These are phyloP conservation scores for Ectropis crepuscularia DNA, from an alignment of 2,888 invertebrate species.

Conservation along the genomic window DNA sequence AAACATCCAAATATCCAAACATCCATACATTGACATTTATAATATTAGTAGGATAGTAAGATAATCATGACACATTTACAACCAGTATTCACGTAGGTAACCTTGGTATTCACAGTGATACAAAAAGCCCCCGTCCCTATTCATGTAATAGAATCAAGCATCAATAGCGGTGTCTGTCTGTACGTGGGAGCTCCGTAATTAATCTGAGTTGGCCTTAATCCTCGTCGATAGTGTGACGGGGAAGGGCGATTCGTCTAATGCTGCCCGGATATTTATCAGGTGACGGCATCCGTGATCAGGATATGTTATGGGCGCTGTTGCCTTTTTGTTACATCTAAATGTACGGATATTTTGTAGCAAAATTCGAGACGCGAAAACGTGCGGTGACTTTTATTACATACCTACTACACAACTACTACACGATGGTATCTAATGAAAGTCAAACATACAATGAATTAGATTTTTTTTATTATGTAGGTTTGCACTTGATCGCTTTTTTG, in stretches of 20 bases:
- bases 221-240: slow-evolving; percentile 48
- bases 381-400: too few relatives aligned
- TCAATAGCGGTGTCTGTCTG: slow-evolving; percentile 38
- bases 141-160: slow-evolving; percentile 30
- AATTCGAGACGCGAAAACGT: neutral
- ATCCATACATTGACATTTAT: too few relatives aligned
- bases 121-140: slow-evolving; percentile 3
- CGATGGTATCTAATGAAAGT: too few relatives aligned
- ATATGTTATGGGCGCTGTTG: slow-evolving; percentile 9
- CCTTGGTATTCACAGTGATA: too few relatives aligned
- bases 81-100: too few relatives aligned
- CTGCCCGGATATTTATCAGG: slow-evolving; percentile 43
- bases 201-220: slow-evolving; percentile 71
- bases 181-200: slow-evolving; percentile 54
- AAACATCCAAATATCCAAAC: too few relatives aligned
- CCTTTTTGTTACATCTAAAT: neutral
- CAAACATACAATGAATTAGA: too few relatives aligned
- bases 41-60: too few relatives aligned
- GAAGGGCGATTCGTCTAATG: slow-evolving; percentile 32
- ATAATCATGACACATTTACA: too few relatives aligned
- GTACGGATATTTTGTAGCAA: neutral
- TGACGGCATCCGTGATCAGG: slow-evolving; percentile 21
- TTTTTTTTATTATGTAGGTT: too few relatives aligned
- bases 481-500: too few relatives aligned
- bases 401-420: too few relatives aligned